Conservation (phyloP, 2,797 vertebrate genomes). For the Apogon hyalosoma region DNA sequence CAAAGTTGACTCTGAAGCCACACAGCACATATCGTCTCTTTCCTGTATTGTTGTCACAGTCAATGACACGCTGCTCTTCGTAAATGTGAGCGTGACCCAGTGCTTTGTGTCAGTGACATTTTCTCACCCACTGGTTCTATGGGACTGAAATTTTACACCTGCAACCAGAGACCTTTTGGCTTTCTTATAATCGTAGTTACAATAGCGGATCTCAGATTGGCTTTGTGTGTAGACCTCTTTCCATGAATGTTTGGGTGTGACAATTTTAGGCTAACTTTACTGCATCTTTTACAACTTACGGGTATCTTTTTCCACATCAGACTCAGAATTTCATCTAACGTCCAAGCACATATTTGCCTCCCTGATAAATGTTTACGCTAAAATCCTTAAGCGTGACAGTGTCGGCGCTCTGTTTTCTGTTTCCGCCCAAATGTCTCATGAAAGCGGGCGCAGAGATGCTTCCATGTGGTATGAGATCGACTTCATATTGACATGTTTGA, state of each 20-base stretch:
- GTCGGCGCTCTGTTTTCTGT: slow-evolving; percentile 4
- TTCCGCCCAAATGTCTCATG: slow-evolving; percentile 21
- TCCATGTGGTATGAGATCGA: slow-evolving; percentile 1
- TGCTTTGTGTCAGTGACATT: slow-evolving; percentile 52
- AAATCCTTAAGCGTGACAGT: slow-evolving; percentile 13
- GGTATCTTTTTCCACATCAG: not conserved
- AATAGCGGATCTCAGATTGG: slow-evolving; percentile 32
- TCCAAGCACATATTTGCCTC: slow-evolving; percentile 9
- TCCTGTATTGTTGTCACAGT: slow-evolving; percentile 51
- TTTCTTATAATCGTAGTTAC: slow-evolving; percentile 31
- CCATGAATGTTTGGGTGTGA: slow-evolving; percentile 36
- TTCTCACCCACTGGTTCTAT: slow-evolving; percentile 62
- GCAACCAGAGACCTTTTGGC: slow-evolving; percentile 59
- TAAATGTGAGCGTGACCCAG: slow-evolving; percentile 44
- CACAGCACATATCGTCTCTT: slow-evolving; percentile 24
- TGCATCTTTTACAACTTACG: slow-evolving; percentile 12
- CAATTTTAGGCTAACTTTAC: slow-evolving; percentile 17
- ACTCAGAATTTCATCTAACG: not conserved
- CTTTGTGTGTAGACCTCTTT: slow-evolving; percentile 31
- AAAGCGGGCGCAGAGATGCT: slow-evolving; percentile 14
- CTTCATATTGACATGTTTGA: slow-evolving; percentile 18
- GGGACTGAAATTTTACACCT: slow-evolving; percentile 65
- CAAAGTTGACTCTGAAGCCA: slow-evolving; percentile 25
- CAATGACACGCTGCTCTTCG: slow-evolving; percentile 38
- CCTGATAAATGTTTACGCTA: slow-evolving; percentile 16